Base-by-base conservation (phyloP, 1,140 invertebrate genomes). In the Rhyacophila brunnea region DNA sequence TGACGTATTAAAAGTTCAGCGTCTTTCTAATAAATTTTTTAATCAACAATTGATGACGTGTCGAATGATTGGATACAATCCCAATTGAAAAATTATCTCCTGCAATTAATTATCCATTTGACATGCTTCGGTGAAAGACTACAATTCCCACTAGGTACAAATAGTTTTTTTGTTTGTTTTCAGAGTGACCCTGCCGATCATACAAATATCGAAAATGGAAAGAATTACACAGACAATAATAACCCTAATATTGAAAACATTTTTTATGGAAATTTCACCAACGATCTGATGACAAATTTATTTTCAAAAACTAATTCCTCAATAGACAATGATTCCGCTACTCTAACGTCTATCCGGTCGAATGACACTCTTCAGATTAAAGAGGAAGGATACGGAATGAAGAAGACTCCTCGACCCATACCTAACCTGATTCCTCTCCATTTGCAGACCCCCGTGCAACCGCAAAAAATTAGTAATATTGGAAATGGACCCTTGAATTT, bases 401-500 rank as follows among this genome's bases (percentile, higher is more conserved):
- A 81, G 48, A 82, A 82, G 67, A 69, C 78, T 15, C 70, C 81
- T 17, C 73, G 86, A 34, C 86, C 87, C 0, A 80, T 88, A 63
- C 87, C 87, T 28, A 87, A 87, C 68, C 76, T 89, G 4, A 88
- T 89, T 69, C 87, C 87, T 0, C 81, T 89, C 49, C 77, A 74
- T 40, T 38, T 60, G 11, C 51, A 59, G 46, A 64, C 17, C 17
- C 34, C 19, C 14, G 35, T 34, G n/a, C 55, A 58, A 38, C 17
- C 34, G 10, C 50, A 55, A 40, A 54, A 58, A 14, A 40, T n/a
- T 50, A 10, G 6, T 11, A 46, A 43, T 10, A 13, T 28, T 4
- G 14, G 34, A 23, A 58, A 13, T 23, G 35, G 19, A 14, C 55
- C 61, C 5, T 34, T 63, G 20, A 63, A 63, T 50, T 55, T 63